Evolutionary conservation across 2,888 invertebrate species (phyloP).

Genomic region (Hirtodrosophila duncani): DNA sequence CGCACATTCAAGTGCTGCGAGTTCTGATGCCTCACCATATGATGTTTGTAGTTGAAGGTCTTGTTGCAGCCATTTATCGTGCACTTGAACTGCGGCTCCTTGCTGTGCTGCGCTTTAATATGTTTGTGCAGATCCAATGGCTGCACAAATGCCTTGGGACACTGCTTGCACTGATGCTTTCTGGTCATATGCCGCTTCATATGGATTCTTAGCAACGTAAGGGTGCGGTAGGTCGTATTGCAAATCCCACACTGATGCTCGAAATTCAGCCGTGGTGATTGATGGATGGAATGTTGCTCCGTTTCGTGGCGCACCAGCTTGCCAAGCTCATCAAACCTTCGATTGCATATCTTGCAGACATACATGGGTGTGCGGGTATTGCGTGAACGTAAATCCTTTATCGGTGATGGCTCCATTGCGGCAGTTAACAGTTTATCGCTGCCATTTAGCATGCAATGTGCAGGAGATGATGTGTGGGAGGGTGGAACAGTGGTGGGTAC

Average conservation of each 20-base stretch:
- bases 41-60: constrained; percentile 63
- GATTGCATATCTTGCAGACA: constrained; percentile 50
- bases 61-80: constrained; percentile 52
- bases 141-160: constrained; percentile 46
- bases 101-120: constrained; percentile 33
- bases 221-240: constrained; percentile 56
- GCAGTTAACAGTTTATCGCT: constrained; percentile 44
- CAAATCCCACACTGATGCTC: constrained; percentile 64
- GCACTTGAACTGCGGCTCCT: constrained; percentile 46
- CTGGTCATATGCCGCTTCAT: constrained; percentile 57
- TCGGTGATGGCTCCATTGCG: constrained; percentile 29
- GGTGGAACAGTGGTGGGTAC: too few species aligned
- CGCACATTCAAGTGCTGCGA: constrained; percentile 46
- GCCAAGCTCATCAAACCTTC: constrained; percentile 46
- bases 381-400: constrained; percentile 28
- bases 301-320: constrained; percentile 48
- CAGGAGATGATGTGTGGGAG: too few species aligned
- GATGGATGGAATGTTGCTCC: constrained; percentile 38
- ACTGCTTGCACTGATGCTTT: constrained; percentile 45
- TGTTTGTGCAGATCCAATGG: constrained; percentile 45
- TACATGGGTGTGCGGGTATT: constrained; percentile 36
- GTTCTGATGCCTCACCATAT: constrained; percentile 66
- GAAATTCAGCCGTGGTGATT: constrained; percentile 19
- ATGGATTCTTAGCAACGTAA: constrained; percentile 60
- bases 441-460: constrained; percentile 39